phyloP scores from a whole-genome alignment of 2,113 vertebrate genomes.

The Porphyrio hochstetteri region DNA sequence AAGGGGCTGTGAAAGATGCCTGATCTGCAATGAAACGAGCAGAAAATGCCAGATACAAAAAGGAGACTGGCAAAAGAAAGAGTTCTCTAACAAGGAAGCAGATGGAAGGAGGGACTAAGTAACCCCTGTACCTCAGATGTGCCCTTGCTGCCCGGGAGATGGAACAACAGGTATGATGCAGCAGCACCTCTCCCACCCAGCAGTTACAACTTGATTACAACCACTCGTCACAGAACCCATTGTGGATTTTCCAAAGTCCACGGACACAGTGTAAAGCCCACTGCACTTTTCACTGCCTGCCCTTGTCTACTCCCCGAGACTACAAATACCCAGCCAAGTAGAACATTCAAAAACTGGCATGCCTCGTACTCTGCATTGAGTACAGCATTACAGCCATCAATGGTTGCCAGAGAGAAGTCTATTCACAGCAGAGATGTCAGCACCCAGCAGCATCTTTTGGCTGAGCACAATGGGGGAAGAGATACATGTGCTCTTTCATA shows the following conservation, averaged over 20 bases:
- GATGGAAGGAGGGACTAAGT: neutral
- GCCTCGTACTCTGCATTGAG: neutral
- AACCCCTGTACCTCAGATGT: neutral
- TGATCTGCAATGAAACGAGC: neutral
- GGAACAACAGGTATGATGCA: neutral
- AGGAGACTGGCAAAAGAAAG: neutral
- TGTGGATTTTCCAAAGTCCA: neutral
- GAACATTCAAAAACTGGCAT: neutral
- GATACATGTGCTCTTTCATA: constrained; percentile 9
- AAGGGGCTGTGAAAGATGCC: neutral
- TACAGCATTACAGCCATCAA: neutral
- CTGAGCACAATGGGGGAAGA: neutral
- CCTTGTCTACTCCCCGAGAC: neutral
- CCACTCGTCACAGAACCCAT: fast-evolving
- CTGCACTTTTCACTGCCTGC: neutral
- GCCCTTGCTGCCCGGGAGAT: neutral
- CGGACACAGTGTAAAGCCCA: fast-evolving
- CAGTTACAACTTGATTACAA: neutral
- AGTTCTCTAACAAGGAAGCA: neutral
- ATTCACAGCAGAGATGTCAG: neutral
- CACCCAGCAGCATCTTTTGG: constrained; percentile 17
- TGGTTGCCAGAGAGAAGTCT: constrained; percentile 14
- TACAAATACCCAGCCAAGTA: neutral
- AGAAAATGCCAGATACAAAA: neutral
- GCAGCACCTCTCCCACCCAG: neutral